Percentiles rank a stretch among this genome's conserved stretches.
phyloP scores from a whole-genome alignment of 1,140 invertebrate species.

The Homarus americanus region DNA sequence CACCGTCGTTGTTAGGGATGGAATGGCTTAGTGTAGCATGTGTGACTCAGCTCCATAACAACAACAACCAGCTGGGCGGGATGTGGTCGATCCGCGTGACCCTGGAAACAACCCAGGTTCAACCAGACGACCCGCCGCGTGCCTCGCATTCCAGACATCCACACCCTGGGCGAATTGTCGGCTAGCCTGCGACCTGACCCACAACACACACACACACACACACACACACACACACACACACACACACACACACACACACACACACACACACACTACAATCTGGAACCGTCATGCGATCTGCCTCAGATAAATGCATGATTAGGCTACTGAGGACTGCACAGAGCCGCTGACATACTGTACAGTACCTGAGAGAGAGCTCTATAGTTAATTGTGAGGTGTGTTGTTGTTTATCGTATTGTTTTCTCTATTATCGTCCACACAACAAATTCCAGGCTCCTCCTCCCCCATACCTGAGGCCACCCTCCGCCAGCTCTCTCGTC shows the following conservation, averaged over 20 bases:
- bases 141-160: slow-evolving; percentile 41
- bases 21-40: background rate
- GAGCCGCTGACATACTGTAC: too few species aligned
- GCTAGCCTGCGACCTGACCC: slow-evolving; percentile 16
- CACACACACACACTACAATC: too few species aligned
- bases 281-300: background rate
- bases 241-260: too few species aligned
- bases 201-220: slow-evolving; percentile 21
- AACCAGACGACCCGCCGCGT: slow-evolving; percentile 31
- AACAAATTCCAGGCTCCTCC: background rate
- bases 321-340: too few species aligned
- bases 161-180: slow-evolving; percentile 39
- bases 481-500: background rate
- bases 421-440: background rate
- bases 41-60: background rate
- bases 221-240: too few species aligned
- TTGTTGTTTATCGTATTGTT: too few species aligned
- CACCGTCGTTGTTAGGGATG: background rate
- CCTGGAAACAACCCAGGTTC: slow-evolving; percentile 37
- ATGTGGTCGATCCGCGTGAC: slow-evolving; percentile 20
- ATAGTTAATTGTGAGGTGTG: too few species aligned
- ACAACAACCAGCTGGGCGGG: background rate
- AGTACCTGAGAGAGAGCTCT: too few species aligned
- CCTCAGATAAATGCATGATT: slow-evolving; percentile 1
- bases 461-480: background rate